These are phyloP conservation scores for Anorthoa munda DNA, from an alignment of 2,888 invertebrate species.

Conservation along the genomic window DNA sequence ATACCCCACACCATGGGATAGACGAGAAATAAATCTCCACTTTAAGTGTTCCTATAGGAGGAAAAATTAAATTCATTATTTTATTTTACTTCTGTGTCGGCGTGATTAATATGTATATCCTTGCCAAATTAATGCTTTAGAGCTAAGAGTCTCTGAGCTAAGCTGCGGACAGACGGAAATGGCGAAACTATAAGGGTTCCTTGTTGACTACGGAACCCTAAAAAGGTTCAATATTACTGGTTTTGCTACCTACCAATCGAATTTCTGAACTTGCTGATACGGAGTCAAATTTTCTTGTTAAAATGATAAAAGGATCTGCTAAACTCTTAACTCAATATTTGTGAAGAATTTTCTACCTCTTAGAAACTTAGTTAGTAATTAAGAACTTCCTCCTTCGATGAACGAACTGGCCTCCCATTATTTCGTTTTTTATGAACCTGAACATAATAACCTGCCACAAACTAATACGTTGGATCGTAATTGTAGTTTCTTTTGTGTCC, in stretches of 20 bases:
- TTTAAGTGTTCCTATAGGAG: too few relatives aligned
- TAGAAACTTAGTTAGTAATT: constrained; percentile 10
- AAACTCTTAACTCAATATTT: constrained; percentile 1
- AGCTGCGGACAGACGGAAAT: too few relatives aligned
- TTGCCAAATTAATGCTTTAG: too few relatives aligned
- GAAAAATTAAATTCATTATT: too few relatives aligned
- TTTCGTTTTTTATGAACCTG: constrained; percentile 15
- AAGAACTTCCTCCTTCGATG: not conserved
- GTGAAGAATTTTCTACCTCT: not conserved
- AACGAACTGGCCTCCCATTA: constrained; percentile 21
- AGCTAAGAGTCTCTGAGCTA: too few relatives aligned
- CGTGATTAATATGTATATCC: too few relatives aligned
- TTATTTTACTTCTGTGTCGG: too few relatives aligned
- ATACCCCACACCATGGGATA: too few relatives aligned
- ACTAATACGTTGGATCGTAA: constrained; percentile 39
- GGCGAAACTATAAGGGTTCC: too few relatives aligned
- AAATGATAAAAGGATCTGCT: not conserved
- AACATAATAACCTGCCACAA: constrained; percentile 25
- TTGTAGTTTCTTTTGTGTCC: constrained; percentile 45
- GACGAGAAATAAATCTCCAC: too few relatives aligned
- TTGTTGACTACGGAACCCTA: too few relatives aligned
- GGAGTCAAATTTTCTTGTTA: not conserved
- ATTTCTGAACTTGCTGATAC: not conserved
- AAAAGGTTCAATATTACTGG: too few relatives aligned
- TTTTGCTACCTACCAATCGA: not conserved